Conservation (phyloP, 1,140 invertebrate genomes). For the Drosophila sulfurigaster region DNA sequence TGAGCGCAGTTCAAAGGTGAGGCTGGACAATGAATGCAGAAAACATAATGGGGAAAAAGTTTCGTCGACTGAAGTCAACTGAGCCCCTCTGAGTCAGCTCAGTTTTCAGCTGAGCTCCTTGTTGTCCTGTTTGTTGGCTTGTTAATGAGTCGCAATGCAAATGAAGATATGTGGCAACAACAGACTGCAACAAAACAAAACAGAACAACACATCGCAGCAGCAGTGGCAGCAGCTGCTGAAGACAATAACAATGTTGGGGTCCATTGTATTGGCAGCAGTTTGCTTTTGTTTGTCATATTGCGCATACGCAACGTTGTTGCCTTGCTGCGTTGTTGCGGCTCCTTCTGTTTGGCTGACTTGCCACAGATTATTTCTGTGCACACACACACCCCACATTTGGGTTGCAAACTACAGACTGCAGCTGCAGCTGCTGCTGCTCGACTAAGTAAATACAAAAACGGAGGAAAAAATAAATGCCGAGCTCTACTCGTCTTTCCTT, state of each 20-base stretch:
- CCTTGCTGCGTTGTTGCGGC: conserved; percentile 65
- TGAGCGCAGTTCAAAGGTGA: conserved; percentile 19
- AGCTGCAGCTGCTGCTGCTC: conserved; percentile 6
- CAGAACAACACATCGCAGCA: neutral
- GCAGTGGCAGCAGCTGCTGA: neutral
- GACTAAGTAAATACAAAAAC: conserved; percentile 52
- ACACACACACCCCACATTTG: conserved; percentile 9
- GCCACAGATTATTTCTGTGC: conserved; percentile 29
- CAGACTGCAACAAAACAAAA: neutral
- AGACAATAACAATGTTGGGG: conserved; percentile 10
- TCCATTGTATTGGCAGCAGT: conserved; percentile 33
- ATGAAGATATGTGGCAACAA: conserved; percentile 55
- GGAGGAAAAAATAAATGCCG: conserved; percentile 37
- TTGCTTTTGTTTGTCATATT: conserved; percentile 52
- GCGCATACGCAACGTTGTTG: conserved; percentile 72
- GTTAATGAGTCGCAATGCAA: conserved; percentile 70
- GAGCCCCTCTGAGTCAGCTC: conserved; percentile 18
- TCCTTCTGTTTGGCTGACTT: conserved; percentile 53
- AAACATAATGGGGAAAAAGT: conserved; percentile 61
- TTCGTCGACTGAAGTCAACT: conserved; percentile 7
- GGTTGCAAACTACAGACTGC: conserved; percentile 15
- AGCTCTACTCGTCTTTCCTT: conserved; percentile 18
- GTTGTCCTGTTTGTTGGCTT: conserved; percentile 44
- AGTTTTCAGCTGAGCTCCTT: conserved; percentile 32
- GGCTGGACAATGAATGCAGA: conserved; percentile 22